Base-by-base conservation (phyloP, 2,888 invertebrate genomes). In the Brenthis daphne region DNA sequence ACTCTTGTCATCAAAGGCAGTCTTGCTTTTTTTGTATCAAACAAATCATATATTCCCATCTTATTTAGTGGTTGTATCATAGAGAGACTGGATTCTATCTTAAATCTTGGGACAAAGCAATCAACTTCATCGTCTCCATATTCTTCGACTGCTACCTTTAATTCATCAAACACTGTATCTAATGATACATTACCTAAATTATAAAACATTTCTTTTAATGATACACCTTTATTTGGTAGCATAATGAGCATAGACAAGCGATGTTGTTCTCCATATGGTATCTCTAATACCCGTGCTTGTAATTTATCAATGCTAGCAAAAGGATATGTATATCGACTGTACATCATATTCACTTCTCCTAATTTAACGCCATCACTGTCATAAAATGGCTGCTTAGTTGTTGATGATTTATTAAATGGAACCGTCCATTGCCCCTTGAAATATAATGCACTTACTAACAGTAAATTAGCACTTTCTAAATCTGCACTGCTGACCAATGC, bases 281-380 rank as follows among this genome's bases (percentile, higher is more conserved):
- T 77, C 80, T 96, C 96, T 1, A 96, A 83, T 0, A 95, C 94
- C 79, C 94, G 93, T 0, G 95, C 94, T 75, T 94, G 92, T 24
- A 96, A 78, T 5, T 89, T 85, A 57, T 87, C 86, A 29, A 95
- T 90, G 65, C 93, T 90, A 0, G 94, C 88, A 79, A 94, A 96
- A 0, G 94, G 93, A 71, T 94, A 95, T 24, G 92, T 86, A 16
- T 90, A 92, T 60, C 93, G 86, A 73, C 94, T 94, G 73, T 94
- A 94, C 97, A 97, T 97, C 96, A 97, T 97, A 64, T 95, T 94
- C 0, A 96, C 95, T 69, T 94, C 87, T 0, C 94, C 94, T 24
- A 92, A 82, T 65, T 88, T 80, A 6, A 84, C 80, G 8, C 93
- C 93, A 3, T 89, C 82, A 60, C 94, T 94, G 77, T 94, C 90